Evolutionary conservation across 2,888 invertebrate genomes (phyloP).

Genomic region (Selenia dentaria): DNA sequence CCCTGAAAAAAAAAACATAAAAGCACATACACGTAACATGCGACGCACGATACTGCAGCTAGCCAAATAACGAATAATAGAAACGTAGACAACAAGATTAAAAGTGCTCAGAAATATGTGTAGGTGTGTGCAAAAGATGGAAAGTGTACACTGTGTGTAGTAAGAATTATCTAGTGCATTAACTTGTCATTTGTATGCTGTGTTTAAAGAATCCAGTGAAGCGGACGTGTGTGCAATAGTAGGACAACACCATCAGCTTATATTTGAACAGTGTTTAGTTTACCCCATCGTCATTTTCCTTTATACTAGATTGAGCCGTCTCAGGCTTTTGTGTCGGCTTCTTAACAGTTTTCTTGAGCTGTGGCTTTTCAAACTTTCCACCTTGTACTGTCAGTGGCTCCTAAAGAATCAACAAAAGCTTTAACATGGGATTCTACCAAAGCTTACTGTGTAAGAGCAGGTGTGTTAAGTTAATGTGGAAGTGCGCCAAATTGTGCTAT

Average conservation of each 20-base stretch:
- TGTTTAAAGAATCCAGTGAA: slow-evolving; percentile 15
- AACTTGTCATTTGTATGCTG: slow-evolving; percentile 12
- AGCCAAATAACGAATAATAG: slow-evolving; percentile 40
- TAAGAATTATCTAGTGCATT: slow-evolving; percentile 2
- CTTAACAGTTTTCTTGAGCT: slow-evolving; percentile 77
- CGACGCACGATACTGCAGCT: slow-evolving; percentile 64
- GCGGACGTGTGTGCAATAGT: slow-evolving; percentile 38
- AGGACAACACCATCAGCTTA: slow-evolving; percentile 46
- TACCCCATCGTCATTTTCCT: slow-evolving; percentile 54
- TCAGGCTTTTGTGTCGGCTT: slow-evolving; percentile 68
- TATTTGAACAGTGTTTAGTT: slow-evolving; percentile 60
- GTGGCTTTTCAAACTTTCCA: slow-evolving; percentile 78
- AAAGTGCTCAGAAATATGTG: slow-evolving; percentile 34
- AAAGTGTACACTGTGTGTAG: too few relatives aligned
- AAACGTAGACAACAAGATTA: slow-evolving; percentile 11
- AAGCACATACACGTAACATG: slow-evolving; percentile 61
- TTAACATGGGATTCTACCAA: slow-evolving; percentile 50
- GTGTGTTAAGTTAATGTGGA: slow-evolving; percentile 57
- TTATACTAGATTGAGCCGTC: slow-evolving; percentile 52
- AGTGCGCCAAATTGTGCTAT: slow-evolving; percentile 43
- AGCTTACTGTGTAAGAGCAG: slow-evolving; percentile 53
- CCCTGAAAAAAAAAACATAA: slow-evolving; percentile 40
- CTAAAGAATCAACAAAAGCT: slow-evolving; percentile 69
- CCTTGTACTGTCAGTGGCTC: slow-evolving; percentile 73
- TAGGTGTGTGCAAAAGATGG: slow-evolving; percentile 26